A percentile compares a stretch with the other conserved stretches of the same genome.
Conservation (phyloP, 1,140 invertebrate genomes). For the Matsumurasca onukii region DNA sequence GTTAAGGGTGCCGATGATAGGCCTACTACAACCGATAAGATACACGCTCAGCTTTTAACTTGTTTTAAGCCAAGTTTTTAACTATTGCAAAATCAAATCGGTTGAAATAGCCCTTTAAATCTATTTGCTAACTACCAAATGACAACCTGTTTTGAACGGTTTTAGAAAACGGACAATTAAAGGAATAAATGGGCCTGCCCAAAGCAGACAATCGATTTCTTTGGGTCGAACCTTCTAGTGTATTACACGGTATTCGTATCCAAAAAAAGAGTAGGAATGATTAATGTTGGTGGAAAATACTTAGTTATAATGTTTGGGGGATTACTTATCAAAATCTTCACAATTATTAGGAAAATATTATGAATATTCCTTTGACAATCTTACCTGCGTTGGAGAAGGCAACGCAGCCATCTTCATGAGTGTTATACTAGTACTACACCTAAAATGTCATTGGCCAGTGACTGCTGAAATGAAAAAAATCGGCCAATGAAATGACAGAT, state of each 20-base stretch:
- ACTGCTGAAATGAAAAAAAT: slow-evolving; percentile 1
- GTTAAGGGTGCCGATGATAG: too few relatives aligned
- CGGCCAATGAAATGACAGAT: slow-evolving; percentile 24
- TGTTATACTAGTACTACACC: slow-evolving; percentile 22
- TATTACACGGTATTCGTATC: slow-evolving; percentile 9
- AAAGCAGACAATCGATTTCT: slow-evolving; percentile 35
- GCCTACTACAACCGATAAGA: too few relatives aligned
- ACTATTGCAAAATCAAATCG: too few relatives aligned
- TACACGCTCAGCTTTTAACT: too few relatives aligned
- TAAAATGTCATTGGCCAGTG: slow-evolving; percentile 21
- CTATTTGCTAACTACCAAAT: too few relatives aligned
- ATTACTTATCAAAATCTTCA: slow-evolving; percentile 31
- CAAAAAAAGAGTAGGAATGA: slow-evolving; percentile 30
- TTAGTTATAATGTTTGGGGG: slow-evolving; percentile 24
- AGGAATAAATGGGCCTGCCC: too few relatives aligned
- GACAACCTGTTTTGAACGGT: too few relatives aligned
- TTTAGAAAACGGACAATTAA: too few relatives aligned
- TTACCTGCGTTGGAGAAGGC: slow-evolving; percentile 68
- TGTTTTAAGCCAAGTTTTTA: too few relatives aligned
- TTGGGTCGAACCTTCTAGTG: slow-evolving; percentile 32
- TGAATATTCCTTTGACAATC: slow-evolving; percentile 39
- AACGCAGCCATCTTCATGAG: slow-evolving; percentile 63
- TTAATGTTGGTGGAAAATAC: too few relatives aligned
- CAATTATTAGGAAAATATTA: slow-evolving; percentile 28
- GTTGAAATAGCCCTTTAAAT: too few relatives aligned